Evolutionary conservation across 2,888 invertebrate species (phyloP), one percentile per base, ranked within the genome.

Genomic region (Cheilosia grossa): DNA sequence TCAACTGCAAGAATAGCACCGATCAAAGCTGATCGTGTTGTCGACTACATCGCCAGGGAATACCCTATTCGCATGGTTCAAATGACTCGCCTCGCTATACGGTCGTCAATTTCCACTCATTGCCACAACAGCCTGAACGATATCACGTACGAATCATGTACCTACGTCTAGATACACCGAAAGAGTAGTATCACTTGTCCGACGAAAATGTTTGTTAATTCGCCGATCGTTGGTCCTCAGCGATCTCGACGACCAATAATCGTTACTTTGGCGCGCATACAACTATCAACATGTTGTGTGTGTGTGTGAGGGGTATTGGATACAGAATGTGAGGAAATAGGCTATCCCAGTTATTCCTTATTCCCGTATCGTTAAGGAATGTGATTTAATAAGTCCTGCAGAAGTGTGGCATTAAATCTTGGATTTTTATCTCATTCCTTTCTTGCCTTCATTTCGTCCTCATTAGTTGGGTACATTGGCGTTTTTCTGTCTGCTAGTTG

Each of bases 361-460:
- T 59, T 17, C 61, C 59, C 59, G 66, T 66, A 79, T 79, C 69
- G 79, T 74, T 83, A 70, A 83, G 40, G 81, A 85, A 85, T 85
- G 85, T 85, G 85, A 85, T 85, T 85, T 85, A 85, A 81, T 85
- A 85, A 85, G 85, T 85, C 85, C 75, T 81, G 72, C 17, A 49
- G 81, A 81, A 85, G 85, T 85, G 85, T 85, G 85, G 85, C 85
- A 85, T 85, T 85, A 85, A 85, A 85, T 85, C 85, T 85, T 81
- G 85, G 85, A 81, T 85, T 81, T 81, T 81, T 81, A 85, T 85
- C 85, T 85, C 85, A 81, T 85, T 85, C 81, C 85, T 81, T 85
- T 81, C 66, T 66, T 75, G 85, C 85, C 75, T 77, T 81, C 75
- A 85, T 85, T 85, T 81, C 85, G 72, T 85, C 81, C 85, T 85